Evolutionary conservation across 2,113 vertebrate species (phyloP).

Genomic region (Dipodomys spectabilis): DNA sequence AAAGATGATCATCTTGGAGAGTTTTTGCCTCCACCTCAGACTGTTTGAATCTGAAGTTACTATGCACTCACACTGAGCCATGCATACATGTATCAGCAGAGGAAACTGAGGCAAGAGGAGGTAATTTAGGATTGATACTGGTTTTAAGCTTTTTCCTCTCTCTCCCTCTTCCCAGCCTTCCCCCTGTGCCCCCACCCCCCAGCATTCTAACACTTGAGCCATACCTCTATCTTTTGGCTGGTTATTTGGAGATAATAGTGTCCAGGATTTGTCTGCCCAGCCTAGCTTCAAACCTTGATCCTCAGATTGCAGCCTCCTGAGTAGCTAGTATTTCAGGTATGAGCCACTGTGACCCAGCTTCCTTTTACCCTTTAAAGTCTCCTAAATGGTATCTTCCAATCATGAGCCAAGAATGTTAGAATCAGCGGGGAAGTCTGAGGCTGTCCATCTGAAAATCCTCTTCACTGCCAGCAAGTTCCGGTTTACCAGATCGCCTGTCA

Average conservation of each 20-base stretch:
- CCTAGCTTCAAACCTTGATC: too few relatives aligned
- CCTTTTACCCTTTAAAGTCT: not conserved
- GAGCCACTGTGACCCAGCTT: too few relatives aligned
- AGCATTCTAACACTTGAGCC: too few relatives aligned
- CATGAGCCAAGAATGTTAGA: not conserved
- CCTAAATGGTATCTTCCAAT: not conserved
- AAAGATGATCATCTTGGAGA: not conserved
- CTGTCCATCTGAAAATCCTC: not conserved
- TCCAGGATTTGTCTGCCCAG: too few relatives aligned
- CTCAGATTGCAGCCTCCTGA: too few relatives aligned
- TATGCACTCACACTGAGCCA: not conserved
- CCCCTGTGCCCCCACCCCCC: too few relatives aligned
- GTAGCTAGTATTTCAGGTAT: too few relatives aligned
- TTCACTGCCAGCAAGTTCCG: not conserved
- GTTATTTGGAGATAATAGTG: too few relatives aligned
- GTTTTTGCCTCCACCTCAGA: not conserved
- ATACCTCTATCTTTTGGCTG: too few relatives aligned
- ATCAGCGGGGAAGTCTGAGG: not conserved
- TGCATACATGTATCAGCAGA: accelerated
- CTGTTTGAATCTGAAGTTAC: not conserved
- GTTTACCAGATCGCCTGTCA: not conserved
- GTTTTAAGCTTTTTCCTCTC: not conserved
- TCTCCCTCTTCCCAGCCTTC: too few relatives aligned
- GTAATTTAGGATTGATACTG: not conserved
- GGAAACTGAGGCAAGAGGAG: not conserved